A percentile compares a stretch with the other conserved stretches of the same genome.
Conservation (phyloP, 2,113 vertebrate species). For the Edolisoma coerulescens region DNA sequence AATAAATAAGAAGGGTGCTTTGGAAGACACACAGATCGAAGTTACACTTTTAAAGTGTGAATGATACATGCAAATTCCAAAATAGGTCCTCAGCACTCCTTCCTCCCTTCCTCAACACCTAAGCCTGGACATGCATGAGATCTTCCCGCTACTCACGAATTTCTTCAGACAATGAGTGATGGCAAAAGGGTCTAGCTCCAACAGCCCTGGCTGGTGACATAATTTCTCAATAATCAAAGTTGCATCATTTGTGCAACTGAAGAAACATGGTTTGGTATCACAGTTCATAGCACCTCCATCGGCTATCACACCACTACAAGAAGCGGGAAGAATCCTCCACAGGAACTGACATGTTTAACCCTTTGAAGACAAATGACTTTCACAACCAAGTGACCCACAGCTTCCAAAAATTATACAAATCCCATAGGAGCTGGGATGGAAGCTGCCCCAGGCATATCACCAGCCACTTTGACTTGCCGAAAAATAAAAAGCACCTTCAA, state of each 20-base stretch:
- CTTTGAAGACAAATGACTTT: neutral
- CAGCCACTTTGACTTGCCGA: neutral
- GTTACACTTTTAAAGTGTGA: neutral
- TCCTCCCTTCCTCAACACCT: neutral
- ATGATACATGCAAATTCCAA: neutral
- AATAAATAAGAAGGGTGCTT: neutral
- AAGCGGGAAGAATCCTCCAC: neutral
- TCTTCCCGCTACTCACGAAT: neutral
- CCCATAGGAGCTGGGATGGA: neutral
- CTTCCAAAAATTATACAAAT: neutral
- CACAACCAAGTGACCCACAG: neutral
- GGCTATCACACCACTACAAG: neutral
- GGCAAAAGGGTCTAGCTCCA: neutral
- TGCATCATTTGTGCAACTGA: neutral
- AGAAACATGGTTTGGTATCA: neutral
- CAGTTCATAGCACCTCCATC: neutral
- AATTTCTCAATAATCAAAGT: neutral
- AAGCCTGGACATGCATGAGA: neutral
- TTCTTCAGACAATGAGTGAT: neutral
- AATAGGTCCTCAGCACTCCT: neutral
- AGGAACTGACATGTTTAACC: neutral
- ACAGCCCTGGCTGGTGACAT: neutral
- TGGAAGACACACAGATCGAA: neutral
- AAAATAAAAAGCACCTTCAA: neutral
- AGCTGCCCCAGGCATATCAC: accelerated